Conservation (phyloP, 2,113 vertebrate species). For the Spea bombifrons region DNA sequence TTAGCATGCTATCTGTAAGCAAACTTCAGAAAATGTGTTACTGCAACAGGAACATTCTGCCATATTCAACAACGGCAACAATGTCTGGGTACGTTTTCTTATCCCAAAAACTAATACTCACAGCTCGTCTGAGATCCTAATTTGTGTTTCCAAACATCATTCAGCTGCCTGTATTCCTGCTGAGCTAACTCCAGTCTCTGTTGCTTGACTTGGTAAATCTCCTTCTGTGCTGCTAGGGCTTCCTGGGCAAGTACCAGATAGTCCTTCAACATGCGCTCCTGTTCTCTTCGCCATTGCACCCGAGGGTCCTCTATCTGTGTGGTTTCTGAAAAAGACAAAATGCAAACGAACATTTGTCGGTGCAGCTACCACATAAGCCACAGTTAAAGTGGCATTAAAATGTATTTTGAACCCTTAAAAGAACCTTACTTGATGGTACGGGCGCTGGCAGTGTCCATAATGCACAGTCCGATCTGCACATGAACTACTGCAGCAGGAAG, state of each 20-base stretch:
- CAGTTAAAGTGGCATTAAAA: too few species aligned
- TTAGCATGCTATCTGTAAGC: too few species aligned
- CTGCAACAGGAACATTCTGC: neutral
- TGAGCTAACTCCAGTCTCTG: conserved; percentile 90
- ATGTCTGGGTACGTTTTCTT: neutral
- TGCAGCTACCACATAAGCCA: neutral
- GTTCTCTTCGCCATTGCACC: conserved; percentile 90
- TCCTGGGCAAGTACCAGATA: conserved; percentile 92
- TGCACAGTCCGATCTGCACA: too few species aligned
- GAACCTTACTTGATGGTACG: too few species aligned
- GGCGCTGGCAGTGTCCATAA: too few species aligned
- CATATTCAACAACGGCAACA: neutral
- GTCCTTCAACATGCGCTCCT: conserved; percentile 93
- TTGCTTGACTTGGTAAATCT: conserved; percentile 96
- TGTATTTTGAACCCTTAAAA: too few species aligned
- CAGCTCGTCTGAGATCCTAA: conserved; percentile 90
- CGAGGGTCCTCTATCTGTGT: conserved; percentile 97
- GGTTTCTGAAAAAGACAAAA: conserved; percentile 65
- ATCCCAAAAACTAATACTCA: conserved; percentile 65
- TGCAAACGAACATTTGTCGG: neutral
- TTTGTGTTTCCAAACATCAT: conserved; percentile 90
- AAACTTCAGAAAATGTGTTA: too few species aligned
- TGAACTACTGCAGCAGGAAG: too few species aligned
- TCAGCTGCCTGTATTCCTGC: conserved; percentile 88
- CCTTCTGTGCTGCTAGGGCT: conserved; percentile 88